Percentiles rank a stretch among this genome's conserved stretches.
phyloP scores from a whole-genome alignment of 2,888 invertebrate genomes.

The Leptinotarsa peninsularis region DNA sequence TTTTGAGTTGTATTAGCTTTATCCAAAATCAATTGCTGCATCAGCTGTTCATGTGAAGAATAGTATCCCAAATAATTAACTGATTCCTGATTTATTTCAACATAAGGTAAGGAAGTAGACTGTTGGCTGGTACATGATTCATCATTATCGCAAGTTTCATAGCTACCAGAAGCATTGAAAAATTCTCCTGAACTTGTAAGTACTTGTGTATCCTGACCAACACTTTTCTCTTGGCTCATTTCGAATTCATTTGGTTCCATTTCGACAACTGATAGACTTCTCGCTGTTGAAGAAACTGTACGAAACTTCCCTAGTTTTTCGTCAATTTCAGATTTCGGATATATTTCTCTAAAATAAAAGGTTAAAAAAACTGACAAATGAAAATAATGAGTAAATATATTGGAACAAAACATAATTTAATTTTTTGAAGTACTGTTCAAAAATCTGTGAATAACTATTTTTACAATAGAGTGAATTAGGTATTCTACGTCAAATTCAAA shows the following conservation, averaged over 20 bases:
- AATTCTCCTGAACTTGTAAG: conserved; percentile 50
- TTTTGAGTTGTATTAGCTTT: conserved; percentile 70
- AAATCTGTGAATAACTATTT: too few species aligned
- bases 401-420: too few species aligned
- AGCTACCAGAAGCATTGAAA: conserved; percentile 42
- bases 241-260: conserved; percentile 48
- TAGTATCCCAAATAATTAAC: conserved; percentile 79
- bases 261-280: conserved; percentile 53
- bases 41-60: conserved; percentile 75
- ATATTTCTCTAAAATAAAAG: conserved; percentile 67
- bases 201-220: conserved; percentile 36
- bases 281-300: conserved; percentile 67
- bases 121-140: conserved; percentile 38
- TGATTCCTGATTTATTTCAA: conserved; percentile 70
- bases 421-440: too few species aligned
- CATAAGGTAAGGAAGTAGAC: conserved; percentile 48
- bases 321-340: conserved; percentile 74
- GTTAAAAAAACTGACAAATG: background rate
- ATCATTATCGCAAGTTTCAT: conserved; percentile 43
- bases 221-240: conserved; percentile 38
- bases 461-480: too few species aligned
- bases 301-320: conserved; percentile 73
- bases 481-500: background rate
- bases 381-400: too few species aligned
- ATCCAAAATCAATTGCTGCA: conserved; percentile 73